A percentile compares a stretch with the other conserved stretches of the same genome.
Conservation (phyloP, 2,113 vertebrate genomes). For the Enhydra lutris region DNA sequence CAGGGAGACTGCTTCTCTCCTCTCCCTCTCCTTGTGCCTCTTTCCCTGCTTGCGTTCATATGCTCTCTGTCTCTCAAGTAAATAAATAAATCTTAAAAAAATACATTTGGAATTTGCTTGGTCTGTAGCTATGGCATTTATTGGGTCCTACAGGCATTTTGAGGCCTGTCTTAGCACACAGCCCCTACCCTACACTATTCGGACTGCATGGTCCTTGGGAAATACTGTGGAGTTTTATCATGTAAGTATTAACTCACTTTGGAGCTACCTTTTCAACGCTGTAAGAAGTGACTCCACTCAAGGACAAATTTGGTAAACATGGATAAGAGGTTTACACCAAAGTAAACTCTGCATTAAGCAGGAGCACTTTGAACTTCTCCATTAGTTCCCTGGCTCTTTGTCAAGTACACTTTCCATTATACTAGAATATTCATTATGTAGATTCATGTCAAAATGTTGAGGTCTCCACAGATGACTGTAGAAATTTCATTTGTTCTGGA, state of each 20-base stretch:
- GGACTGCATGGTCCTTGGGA: neutral
- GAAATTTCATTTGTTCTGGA: constrained; percentile 1
- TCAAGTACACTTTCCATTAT: neutral
- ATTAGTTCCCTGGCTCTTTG: neutral
- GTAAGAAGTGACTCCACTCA: neutral
- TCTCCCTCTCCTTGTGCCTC: neutral
- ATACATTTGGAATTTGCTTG: too few species aligned
- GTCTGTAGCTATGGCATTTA: neutral
- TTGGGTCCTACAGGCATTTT: neutral
- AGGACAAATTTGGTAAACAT: neutral
- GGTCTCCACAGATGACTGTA: neutral
- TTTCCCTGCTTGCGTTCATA: neutral
- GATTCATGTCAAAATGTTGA: neutral
- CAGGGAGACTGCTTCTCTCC: neutral
- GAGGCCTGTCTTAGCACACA: neutral
- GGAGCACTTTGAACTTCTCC: neutral
- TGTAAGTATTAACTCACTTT: neutral
- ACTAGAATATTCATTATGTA: neutral
- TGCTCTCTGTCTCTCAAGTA: neutral
- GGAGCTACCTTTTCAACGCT: neutral
- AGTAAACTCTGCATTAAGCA: neutral
- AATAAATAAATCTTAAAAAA: neutral
- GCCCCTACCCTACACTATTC: neutral
- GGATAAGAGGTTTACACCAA: neutral
- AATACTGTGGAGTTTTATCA: neutral